These are phyloP conservation scores for Hyperoplus immaculatus DNA, from an alignment of 2,797 vertebrate species.

Conservation along the genomic window DNA sequence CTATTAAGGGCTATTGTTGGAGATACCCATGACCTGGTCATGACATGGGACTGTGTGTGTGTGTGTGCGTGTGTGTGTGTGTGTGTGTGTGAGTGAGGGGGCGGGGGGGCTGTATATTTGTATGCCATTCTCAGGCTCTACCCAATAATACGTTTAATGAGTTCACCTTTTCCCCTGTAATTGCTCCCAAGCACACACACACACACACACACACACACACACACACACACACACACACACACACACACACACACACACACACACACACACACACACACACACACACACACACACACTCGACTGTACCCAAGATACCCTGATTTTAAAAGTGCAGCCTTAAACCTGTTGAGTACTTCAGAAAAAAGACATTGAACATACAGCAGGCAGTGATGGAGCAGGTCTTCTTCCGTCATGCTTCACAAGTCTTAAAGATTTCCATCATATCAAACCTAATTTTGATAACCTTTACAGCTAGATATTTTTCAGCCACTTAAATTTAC, in stretches of 20 bases:
- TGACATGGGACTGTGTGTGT: conserved; percentile 38
- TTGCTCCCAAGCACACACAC: conserved; percentile 32
- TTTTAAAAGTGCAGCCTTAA: conserved; percentile 11
- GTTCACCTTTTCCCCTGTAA: conserved; percentile 72
- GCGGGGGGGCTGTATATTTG: conserved; percentile 44
- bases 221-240: conserved; percentile 19
- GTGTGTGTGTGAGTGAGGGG: conserved; percentile 51
- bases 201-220: conserved; percentile 7
- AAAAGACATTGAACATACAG: neutral
- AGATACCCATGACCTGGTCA: conserved; percentile 66
- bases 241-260: neutral
- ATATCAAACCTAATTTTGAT: neutral
- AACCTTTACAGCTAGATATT: neutral
- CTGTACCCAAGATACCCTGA: neutral
- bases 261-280: conserved; percentile 8
- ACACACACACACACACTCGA: conserved; percentile 20
- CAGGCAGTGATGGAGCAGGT: neutral
- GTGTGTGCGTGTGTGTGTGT: conserved; percentile 32
- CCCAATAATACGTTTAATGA: conserved; percentile 69
- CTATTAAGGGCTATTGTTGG: conserved; percentile 72
- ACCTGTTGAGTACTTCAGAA: neutral
- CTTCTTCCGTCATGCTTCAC: neutral
- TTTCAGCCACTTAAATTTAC: neutral
- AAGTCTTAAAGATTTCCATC: neutral
- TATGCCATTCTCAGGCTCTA: conserved; percentile 75